These are phyloP conservation scores for Pseudomugil gertrudae DNA, from an alignment of 2,797 vertebrate genomes.

Conservation along the genomic window DNA sequence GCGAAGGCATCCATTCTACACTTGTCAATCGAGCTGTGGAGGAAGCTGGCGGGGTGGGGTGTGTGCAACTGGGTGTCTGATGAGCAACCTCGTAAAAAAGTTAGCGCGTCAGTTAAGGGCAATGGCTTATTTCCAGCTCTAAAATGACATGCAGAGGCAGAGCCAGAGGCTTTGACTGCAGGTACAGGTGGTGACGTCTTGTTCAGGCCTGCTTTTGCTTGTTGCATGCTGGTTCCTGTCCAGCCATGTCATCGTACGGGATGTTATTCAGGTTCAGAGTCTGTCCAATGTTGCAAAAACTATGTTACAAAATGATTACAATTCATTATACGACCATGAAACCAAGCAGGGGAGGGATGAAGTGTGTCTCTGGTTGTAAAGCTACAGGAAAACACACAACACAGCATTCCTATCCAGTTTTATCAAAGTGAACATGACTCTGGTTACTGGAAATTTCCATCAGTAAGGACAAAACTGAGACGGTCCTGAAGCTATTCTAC, in stretches of 20 bases:
- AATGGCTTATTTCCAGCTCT: slow-evolving; percentile 61
- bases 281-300: slow-evolving; percentile 4
- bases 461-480: not conserved
- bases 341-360: not conserved
- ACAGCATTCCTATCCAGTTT: not conserved
- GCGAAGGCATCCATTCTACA: slow-evolving; percentile 72
- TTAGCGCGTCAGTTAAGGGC: slow-evolving; percentile 60
- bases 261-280: not conserved
- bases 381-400: too few species aligned
- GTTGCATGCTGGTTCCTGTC: slow-evolving; percentile 21
- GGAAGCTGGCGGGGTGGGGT: slow-evolving; percentile 37
- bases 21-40: slow-evolving; percentile 74
- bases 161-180: slow-evolving; percentile 17
- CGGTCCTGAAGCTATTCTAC: not conserved
- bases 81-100: slow-evolving; percentile 53
- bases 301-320: not conserved
- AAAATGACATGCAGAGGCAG: slow-evolving; percentile 49
- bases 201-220: slow-evolving; percentile 43
- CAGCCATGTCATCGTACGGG: not conserved
- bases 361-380: not conserved
- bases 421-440: not conserved
- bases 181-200: slow-evolving; percentile 65
- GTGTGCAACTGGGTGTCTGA: slow-evolving; percentile 16
- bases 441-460: not conserved
- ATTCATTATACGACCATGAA: not conserved